Evolutionary conservation across 1,140 invertebrate species (phyloP).

Genomic region (Sarcophaga bullata): DNA sequence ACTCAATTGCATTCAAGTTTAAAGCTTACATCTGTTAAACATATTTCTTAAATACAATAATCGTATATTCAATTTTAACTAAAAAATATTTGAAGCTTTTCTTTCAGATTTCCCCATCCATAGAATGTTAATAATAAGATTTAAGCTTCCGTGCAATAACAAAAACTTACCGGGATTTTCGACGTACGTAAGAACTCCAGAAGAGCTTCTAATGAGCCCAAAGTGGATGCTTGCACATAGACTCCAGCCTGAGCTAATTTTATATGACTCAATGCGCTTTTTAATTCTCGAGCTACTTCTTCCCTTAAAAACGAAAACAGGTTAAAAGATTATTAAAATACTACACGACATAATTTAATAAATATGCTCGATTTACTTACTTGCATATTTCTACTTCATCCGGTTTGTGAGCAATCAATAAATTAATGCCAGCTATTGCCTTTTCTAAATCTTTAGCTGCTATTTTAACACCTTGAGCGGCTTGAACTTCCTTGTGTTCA

Average conservation of each 20-base stretch:
- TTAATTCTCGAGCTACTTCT: constrained; percentile 83
- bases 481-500: constrained; percentile 94
- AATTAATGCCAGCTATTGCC: constrained; percentile 92
- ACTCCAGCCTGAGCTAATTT: constrained; percentile 93
- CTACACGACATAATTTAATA: background rate
- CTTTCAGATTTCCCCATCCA: no score
- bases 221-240: constrained; percentile 98
- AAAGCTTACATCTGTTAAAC: no score
- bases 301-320: constrained; percentile 69
- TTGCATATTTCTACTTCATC: constrained; percentile 91
- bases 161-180: constrained; percentile 89
- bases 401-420: constrained; percentile 87
- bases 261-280: constrained; percentile 90
- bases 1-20: no score
- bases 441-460: constrained; percentile 98
- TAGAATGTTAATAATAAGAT: no score
- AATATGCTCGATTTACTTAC: constrained; percentile 55
- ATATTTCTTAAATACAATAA: no score
- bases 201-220: constrained; percentile 97
- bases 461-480: constrained; percentile 98
- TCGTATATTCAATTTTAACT: no score
- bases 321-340: background rate
- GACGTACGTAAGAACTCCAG: constrained; percentile 94
- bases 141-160: no score
- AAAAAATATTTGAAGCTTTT: no score